phyloP scores from a whole-genome alignment of 1,140 invertebrate genomes.

The Lepidurus packardi region DNA sequence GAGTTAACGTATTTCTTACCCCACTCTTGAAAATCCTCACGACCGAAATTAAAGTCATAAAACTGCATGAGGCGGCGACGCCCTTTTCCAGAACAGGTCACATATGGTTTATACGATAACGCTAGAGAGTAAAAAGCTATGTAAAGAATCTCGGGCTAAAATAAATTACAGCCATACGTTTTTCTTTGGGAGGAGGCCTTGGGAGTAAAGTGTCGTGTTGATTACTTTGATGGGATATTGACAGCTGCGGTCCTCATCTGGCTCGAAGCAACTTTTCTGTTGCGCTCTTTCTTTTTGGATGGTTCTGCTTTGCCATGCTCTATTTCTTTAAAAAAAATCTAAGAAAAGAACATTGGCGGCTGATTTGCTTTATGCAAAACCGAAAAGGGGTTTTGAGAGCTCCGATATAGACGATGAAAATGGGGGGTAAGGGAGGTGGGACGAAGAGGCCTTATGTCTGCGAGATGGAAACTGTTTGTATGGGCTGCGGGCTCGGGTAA shows the following conservation, averaged over 20 bases:
- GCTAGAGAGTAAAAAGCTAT: neutral
- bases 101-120: conserved; percentile 2
- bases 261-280: neutral
- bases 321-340: too few species aligned
- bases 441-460: neutral
- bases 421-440: neutral
- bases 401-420: neutral
- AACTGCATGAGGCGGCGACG: neutral
- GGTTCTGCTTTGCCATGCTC: too few species aligned
- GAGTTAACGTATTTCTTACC: neutral
- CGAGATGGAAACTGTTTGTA: conserved; percentile 3
- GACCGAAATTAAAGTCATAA: neutral
- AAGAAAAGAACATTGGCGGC: too few species aligned
- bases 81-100: neutral
- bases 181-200: neutral
- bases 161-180: neutral
- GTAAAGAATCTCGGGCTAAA: neutral
- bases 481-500: neutral
- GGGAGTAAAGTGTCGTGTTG: neutral
- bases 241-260: conserved; percentile 6
- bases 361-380: neutral
- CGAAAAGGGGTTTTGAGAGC: neutral
- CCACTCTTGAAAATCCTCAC: neutral
- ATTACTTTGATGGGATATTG: conserved; percentile 10
- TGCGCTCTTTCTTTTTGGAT: too few species aligned